Base-by-base conservation (phyloP, 2,888 invertebrate genomes). In the Pristionchus mayeri region DNA sequence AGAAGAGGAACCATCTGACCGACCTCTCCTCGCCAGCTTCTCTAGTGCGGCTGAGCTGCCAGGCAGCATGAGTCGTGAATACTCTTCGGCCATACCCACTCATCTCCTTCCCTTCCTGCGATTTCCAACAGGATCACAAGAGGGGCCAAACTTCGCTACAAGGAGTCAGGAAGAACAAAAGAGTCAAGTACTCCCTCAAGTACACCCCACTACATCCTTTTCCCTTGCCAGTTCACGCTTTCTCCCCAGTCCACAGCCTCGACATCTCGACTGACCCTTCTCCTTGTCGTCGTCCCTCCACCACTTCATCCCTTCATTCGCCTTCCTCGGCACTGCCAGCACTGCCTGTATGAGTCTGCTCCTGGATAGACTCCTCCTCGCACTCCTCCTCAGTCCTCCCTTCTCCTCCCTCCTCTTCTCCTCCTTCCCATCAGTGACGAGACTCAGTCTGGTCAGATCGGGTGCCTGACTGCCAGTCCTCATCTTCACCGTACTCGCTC, bases 331-430 rank as follows among this genome's bases (percentile, higher is more conserved):
- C 7, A 76, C 76, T 6, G 79, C 52, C 16, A 79, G 54, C 34
- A 79, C 79, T 18, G 79, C 79, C n/a, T 79, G 79, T 13, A 79
- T 79, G 54, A 79, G 52, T 54, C 79, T 52, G 54, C 54, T 54
- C 27, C 79, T 79, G n/a, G 24, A 24, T 7, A 79, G 54, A 44
- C 27, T 27, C 40, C 63, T 63, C n/a, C 82, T 60, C 0, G 60
- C 82, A 16, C 27, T 40, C 21, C 60, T 30, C 34, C 48, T 40
- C 48, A 63, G 18, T 63, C 60, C 48, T 40, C 63, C 63, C 27
- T 82, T 82, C 44, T 44, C 48, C 9, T 50, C 50, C 54, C 57
- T 57, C 27, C 48, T 57, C 48, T 44, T 37, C 79, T 52, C 34
- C 3, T 34, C 52, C 79, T 37, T 37, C 21, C 52, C 37, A 34